A percentile compares a stretch with the other conserved stretches of the same genome.
Conservation (phyloP, 2,113 vertebrate genomes). For the Columba janthina region DNA sequence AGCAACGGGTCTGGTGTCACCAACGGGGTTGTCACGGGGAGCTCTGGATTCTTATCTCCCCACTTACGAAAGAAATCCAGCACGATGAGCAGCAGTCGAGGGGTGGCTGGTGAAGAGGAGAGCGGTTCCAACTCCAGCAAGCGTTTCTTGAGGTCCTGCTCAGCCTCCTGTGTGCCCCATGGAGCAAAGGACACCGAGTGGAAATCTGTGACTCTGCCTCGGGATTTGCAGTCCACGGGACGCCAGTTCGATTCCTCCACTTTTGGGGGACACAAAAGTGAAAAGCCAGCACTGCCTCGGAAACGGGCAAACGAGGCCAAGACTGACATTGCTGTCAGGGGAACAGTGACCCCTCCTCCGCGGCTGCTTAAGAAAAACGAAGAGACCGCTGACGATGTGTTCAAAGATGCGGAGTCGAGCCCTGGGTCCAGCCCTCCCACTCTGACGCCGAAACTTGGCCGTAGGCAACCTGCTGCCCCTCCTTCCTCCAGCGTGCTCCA, state of each 20-base stretch:
- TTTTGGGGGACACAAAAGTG: slow-evolving; percentile 79
- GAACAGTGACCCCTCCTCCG: slow-evolving; percentile 87
- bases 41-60: slow-evolving; percentile 77
- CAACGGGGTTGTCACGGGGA: slow-evolving; percentile 84
- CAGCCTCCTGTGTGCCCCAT: slow-evolving; percentile 83
- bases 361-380: slow-evolving; percentile 84
- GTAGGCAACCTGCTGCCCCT: slow-evolving; percentile 71
- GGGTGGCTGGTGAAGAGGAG: slow-evolving; percentile 82
- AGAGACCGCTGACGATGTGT: slow-evolving; percentile 79
- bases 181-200: slow-evolving; percentile 84
- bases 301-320: slow-evolving; percentile 85
- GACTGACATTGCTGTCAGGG: slow-evolving; percentile 73
- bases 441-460: slow-evolving; percentile 85
- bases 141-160: slow-evolving; percentile 90
- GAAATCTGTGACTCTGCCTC: slow-evolving; percentile 91
- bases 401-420: slow-evolving; percentile 84
- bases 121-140: slow-evolving; percentile 80
- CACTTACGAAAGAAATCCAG: slow-evolving; percentile 85
- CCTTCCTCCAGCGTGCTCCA: slow-evolving; percentile 45
- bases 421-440: slow-evolving; percentile 88
- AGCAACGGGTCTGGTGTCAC: slow-evolving; percentile 79
- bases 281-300: slow-evolving; percentile 91
- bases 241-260: slow-evolving; percentile 89
- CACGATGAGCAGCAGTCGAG: slow-evolving; percentile 73
- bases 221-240: slow-evolving; percentile 83